phyloP scores from a whole-genome alignment of 37 sponge, comb jelly and placozoan species.

The Chondrosia reniformis region DNA sequence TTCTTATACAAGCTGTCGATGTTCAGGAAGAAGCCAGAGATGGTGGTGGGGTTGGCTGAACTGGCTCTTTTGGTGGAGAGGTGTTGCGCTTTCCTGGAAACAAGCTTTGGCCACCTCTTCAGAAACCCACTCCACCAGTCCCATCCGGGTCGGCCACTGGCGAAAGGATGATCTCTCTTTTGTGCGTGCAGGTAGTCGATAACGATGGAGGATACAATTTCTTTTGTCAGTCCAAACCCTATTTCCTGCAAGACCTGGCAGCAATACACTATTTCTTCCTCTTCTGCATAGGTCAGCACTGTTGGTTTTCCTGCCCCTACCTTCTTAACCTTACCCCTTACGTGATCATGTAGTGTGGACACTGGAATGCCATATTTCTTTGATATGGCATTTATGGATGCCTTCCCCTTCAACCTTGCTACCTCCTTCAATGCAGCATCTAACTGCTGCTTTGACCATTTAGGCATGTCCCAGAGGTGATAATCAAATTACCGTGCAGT shows the following conservation, averaged over 20 bases:
- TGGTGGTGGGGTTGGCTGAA: slow-evolving; percentile 4
- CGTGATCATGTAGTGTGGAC: slow-evolving; percentile 35
- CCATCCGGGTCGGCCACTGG: slow-evolving; percentile 18
- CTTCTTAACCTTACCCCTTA: neutral
- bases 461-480: neutral
- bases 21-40: neutral
- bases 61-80: slow-evolving; percentile 6
- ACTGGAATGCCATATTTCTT: slow-evolving; percentile 39
- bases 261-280: slow-evolving; percentile 33
- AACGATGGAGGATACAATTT: slow-evolving; percentile 23
- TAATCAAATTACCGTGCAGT: neutral
- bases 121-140: slow-evolving; percentile 36
- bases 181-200: slow-evolving; percentile 21
- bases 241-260: slow-evolving; percentile 32
- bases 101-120: slow-evolving; percentile 24
- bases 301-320: slow-evolving; percentile 35
- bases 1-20: neutral
- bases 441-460: slow-evolving; percentile 1
- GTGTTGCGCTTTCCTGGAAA: slow-evolving; percentile 26
- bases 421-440: slow-evolving; percentile 7
- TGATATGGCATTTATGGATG: neutral
- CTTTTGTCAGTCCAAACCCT: slow-evolving; percentile 32
- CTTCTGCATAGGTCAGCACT: slow-evolving; percentile 16
- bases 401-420: neutral
- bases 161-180: slow-evolving; percentile 25